Base-by-base conservation (phyloP, 2,888 invertebrate genomes). In the Aphrophora alni region DNA sequence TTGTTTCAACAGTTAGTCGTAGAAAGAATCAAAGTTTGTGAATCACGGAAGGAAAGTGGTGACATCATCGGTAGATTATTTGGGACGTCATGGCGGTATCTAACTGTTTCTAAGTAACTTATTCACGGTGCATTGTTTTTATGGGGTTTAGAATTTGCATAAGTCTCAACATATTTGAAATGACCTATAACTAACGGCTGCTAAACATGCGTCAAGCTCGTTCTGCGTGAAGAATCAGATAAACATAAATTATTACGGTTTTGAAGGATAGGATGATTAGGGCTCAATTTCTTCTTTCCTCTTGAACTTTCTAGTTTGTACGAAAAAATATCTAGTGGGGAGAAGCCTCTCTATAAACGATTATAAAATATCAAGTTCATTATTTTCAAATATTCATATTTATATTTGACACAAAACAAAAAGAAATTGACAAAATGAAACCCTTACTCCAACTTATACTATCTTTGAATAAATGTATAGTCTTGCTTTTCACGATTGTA, bases 111-210 rank as follows among this genome's bases (percentile, higher is more conserved):
- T 14, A 14, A 14, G 12, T 44, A 14, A 7, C 44, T 44, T 59
- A 59, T 44, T 21, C 59, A 59, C 59, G 59, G 59, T 59, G 59
- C 59, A 59, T 59, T 59, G 59, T 59, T 59, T 59, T 59, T 59
- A 59, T 59, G 59, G 59, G 7, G 59, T 3, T 59, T 21, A 5
- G 12, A 21, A 59, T 59, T 59, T 59, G 59, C 59, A 59, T 59
- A 21, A 59, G 21, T 2, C 44, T 44, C 44, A 14, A 2, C 5
- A 44, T 14, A 44, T 14, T 14, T 14, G 8, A 44, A 14, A 14
- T 14, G 44, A 59, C 59, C 21, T 59, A 59, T 59, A 59, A n/a
- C 21, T 21, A 21, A n/a, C 4, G 59, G 59, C 59, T 14, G 44
- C 17, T 7, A 14, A 14, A 2, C 17, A 14, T 44, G 44, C 59